These are phyloP conservation scores for Cryptocephalus moraei DNA, from an alignment of 2,888 invertebrate species.

Conservation along the genomic window DNA sequence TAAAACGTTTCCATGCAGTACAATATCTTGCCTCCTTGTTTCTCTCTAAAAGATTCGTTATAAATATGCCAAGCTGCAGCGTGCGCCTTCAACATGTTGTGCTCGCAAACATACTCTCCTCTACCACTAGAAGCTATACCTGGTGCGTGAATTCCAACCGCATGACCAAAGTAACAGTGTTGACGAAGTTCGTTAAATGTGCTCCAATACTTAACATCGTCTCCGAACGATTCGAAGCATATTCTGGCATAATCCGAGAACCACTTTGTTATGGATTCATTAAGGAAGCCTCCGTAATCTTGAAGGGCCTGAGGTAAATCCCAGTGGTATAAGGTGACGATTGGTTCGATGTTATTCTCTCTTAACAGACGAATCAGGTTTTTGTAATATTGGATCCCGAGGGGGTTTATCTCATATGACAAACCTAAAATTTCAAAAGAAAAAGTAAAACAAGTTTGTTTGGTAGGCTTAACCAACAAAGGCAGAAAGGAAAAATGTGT, in stretches of 20 bases:
- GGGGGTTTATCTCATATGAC: conserved; percentile 38
- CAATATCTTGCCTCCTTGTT: conserved; percentile 41
- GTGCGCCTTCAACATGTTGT: conserved; percentile 57
- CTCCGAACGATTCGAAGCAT: conserved; percentile 24
- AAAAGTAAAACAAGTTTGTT: too few relatives aligned
- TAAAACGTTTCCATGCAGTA: background rate
- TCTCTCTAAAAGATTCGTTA: conserved; percentile 45
- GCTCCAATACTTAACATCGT: conserved; percentile 38
- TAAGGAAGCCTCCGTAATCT: conserved; percentile 37
- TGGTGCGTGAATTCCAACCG: too few relatives aligned
- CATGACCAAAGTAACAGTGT: conserved; percentile 32
- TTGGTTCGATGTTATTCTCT: conserved; percentile 42
- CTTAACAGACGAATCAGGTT: conserved; percentile 31
- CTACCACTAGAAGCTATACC: too few relatives aligned
- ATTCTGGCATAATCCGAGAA: conserved; percentile 46
- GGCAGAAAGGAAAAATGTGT: too few relatives aligned
- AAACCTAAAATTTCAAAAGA: conserved; percentile 36
- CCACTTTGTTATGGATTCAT: conserved; percentile 43
- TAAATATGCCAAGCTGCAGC: conserved; percentile 56
- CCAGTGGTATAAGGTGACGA: conserved; percentile 45
- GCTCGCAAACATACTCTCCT: too few relatives aligned
- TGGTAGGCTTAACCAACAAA: too few relatives aligned
- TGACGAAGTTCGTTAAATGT: conserved; percentile 43
- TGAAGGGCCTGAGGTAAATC: conserved; percentile 44
- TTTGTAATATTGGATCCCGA: conserved; percentile 24